These are phyloP conservation scores for Xestia xanthographa DNA, from an alignment of 2,888 invertebrate genomes.

Conservation along the genomic window DNA sequence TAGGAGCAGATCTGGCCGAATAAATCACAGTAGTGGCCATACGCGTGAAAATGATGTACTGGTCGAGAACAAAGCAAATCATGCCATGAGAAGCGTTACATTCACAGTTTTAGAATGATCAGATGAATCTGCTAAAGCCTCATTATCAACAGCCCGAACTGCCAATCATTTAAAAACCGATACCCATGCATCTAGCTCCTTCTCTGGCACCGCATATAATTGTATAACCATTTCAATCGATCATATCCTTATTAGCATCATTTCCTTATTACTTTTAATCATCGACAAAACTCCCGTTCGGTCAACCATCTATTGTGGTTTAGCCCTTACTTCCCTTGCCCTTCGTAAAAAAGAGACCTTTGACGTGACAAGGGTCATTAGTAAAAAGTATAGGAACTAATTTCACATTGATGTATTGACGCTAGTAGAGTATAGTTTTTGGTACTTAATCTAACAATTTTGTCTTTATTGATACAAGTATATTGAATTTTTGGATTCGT, in stretches of 20 bases:
- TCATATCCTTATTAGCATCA: conserved; percentile 55
- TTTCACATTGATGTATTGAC: conserved; percentile 52
- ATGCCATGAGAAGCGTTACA: not conserved
- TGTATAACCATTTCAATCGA: conserved; percentile 49
- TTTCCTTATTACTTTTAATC: conserved; percentile 60
- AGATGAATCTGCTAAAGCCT: not conserved
- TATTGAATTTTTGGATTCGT: not conserved
- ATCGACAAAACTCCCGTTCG: conserved; percentile 16
- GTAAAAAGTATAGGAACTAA: conserved; percentile 42
- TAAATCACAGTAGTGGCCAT: not conserved
- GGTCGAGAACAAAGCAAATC: not conserved
- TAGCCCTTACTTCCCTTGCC: conserved; percentile 24
- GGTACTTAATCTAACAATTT: not conserved
- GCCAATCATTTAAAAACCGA: conserved; percentile 14
- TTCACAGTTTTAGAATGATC: not conserved
- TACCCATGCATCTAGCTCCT: conserved; percentile 12
- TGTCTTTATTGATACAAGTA: conserved; percentile 16
- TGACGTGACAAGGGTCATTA: conserved; percentile 56
- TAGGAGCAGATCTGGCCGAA: not conserved
- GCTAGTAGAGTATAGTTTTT: conserved; percentile 10
- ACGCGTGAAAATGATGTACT: not conserved
- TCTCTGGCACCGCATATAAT: conserved; percentile 22
- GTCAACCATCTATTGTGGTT: conserved; percentile 22
- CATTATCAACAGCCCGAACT: not conserved
- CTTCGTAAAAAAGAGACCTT: conserved; percentile 49